Conservation (phyloP, 1,140 invertebrate species). For the Plectrocnemia conspersa region DNA sequence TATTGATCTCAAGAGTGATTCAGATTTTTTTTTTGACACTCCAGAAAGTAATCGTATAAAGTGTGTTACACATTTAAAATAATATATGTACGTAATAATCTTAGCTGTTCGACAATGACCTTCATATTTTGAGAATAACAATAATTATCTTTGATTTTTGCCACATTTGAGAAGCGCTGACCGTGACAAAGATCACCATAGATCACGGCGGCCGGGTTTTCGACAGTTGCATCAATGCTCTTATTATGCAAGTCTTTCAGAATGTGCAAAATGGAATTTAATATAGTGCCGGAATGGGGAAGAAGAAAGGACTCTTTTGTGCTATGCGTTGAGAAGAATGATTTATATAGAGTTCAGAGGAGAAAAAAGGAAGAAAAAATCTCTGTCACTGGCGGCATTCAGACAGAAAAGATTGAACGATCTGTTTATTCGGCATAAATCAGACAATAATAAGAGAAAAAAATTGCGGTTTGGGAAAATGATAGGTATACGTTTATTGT, state of each 20-base stretch:
- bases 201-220: constrained; percentile 8
- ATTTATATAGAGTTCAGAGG: constrained; percentile 9
- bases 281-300: constrained; percentile 22
- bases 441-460: too few species aligned
- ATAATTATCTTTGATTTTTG: too few species aligned
- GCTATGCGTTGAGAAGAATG: constrained; percentile 22
- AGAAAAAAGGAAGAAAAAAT: constrained; percentile 2
- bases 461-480: too few species aligned
- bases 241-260: constrained; percentile 26
- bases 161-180: too few species aligned
- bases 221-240: constrained; percentile 13
- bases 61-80: too few species aligned
- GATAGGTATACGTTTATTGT: too few species aligned
- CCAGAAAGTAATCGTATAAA: too few species aligned
- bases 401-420: constrained; percentile 24
- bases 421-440: constrained; percentile 26
- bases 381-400: constrained; percentile 7
- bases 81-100: too few species aligned
- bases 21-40: too few species aligned
- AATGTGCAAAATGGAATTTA: constrained; percentile 31
- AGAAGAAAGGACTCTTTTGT: constrained; percentile 17
- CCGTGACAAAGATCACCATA: constrained; percentile 1
- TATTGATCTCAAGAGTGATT: too few species aligned
- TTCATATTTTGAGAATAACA: too few species aligned
- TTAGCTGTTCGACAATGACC: too few species aligned